phyloP scores from a whole-genome alignment of 92 coral and sea anemone species.

The Epizoanthus scotinus region DNA sequence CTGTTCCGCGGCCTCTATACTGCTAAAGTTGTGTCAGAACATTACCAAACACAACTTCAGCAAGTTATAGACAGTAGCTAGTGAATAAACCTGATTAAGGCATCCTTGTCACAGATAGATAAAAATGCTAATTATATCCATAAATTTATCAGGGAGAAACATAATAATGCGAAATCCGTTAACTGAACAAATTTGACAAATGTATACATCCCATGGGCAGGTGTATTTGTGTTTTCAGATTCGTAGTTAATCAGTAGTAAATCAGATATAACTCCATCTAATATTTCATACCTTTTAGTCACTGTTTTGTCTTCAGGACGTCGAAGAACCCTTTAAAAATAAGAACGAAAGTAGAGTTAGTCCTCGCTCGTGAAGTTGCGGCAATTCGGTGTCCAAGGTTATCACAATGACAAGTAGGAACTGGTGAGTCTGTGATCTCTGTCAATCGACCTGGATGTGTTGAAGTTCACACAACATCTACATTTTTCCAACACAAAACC shows the following conservation, averaged over 20 bases:
- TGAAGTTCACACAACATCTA: slow-evolving; percentile 1
- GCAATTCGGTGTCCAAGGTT: not conserved
- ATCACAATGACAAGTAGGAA: not conserved
- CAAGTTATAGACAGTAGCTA: no score
- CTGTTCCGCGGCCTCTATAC: no score
- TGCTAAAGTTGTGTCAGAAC: no score
- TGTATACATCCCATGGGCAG: no score
- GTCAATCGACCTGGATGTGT: not conserved
- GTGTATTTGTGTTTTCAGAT: not conserved
- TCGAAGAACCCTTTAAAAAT: slow-evolving; percentile 33
- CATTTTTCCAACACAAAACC: not conserved
- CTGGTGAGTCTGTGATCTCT: not conserved
- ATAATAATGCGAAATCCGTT: no score
- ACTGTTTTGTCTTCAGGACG: slow-evolving; percentile 35
- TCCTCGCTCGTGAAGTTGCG: not conserved
- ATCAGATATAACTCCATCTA: not conserved
- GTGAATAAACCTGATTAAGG: no score
- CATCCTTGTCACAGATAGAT: no score
- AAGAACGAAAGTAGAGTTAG: not conserved
- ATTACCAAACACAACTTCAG: no score
- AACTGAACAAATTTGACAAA: no score
- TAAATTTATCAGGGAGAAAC: no score
- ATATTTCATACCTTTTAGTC: not conserved
- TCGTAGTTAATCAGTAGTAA: not conserved
- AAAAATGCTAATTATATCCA: no score